Evolutionary conservation across 2,888 invertebrate genomes (phyloP), one percentile per base, ranked within the genome.

Genomic region (Lepidonotus clava): DNA sequence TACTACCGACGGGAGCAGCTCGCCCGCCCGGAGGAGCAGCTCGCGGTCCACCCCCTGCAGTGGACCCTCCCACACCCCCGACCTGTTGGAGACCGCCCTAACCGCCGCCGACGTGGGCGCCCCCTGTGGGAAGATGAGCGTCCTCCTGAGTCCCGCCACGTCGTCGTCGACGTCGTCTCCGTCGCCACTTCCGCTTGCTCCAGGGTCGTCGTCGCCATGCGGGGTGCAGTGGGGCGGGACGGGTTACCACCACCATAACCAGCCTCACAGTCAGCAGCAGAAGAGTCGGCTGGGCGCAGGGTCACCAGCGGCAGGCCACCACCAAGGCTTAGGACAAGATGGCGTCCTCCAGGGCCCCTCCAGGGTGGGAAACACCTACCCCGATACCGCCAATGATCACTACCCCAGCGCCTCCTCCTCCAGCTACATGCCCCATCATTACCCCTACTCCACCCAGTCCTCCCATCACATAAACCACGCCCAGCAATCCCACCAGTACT

Each of bases 41-140:
- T 28, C 83, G 1, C 46, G 34, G 53, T 56, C 84, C 24, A 84
- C 84, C 4, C 84, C 84, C 11, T 53, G 56, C 36, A 83, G 41
- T 34, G 56, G 83, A 34, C 36, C 36, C 56, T 36, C 36, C 24
- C 24, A 36, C 5, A 56, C 8, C 56, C 71, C 71, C 1, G 71
- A 71, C 71, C 34, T 71, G 14, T 38, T 71, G 71, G 36, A 71
- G 71, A 38, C 34, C 1, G 38, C 71, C 14, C 18, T 71, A 14
- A 36, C 36, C 6, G 71, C 71, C 36, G 71, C 38, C 38, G 71
- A 71, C 71, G 71, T 71, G n/a, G 28, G 8, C 21, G 36, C 14
- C 28, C 1, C 24, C 28, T 18, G 28, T 1, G 14, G 8, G 71
- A 11, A 36, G 71, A 34, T 18, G 6, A 71, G 71, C 36, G 36